Percentiles rank a stretch among this genome's conserved stretches.
These are phyloP conservation scores for Poeciliopsis paucimaculata DNA, from an alignment of 2,797 vertebrate genomes.

Conservation along the genomic window DNA sequence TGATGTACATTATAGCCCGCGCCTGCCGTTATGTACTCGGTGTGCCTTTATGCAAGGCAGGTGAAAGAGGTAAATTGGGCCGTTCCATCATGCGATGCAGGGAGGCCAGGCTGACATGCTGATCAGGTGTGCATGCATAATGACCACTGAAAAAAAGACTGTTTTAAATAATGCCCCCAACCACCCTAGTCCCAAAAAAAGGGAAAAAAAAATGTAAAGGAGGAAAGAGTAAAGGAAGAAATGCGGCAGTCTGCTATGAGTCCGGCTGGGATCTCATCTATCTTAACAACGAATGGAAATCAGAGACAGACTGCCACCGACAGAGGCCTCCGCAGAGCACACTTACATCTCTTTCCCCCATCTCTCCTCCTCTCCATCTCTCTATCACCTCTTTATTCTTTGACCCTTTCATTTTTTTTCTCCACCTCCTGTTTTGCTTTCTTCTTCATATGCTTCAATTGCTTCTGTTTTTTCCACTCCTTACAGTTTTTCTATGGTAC, in stretches of 20 bases:
- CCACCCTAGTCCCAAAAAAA: slow-evolving; percentile 66
- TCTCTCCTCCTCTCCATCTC: slow-evolving; percentile 34
- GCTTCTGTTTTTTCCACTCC: slow-evolving; percentile 31
- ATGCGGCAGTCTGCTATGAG: slow-evolving; percentile 93
- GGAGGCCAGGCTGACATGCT: slow-evolving; percentile 89
- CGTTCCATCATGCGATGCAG: slow-evolving; percentile 91
- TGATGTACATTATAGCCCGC: slow-evolving; percentile 47
- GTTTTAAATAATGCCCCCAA: slow-evolving; percentile 93
- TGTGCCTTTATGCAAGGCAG: slow-evolving; percentile 89
- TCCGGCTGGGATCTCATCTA: slow-evolving; percentile 94
- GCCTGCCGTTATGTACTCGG: slow-evolving; percentile 68
- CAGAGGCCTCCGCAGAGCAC: slow-evolving; percentile 77
- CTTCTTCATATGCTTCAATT: slow-evolving; percentile 11
- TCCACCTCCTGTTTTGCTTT: slow-evolving; percentile 17
- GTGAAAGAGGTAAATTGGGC: slow-evolving; percentile 94
- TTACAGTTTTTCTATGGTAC: background rate
- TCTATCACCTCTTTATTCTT: slow-evolving; percentile 56
- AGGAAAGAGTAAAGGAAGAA: slow-evolving; percentile 68
- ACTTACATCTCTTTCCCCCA: slow-evolving; percentile 74
- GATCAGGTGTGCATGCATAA: slow-evolving; percentile 98
- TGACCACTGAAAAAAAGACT: slow-evolving; percentile 95
- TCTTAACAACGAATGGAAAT: slow-evolving; percentile 96
- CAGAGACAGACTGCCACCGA: slow-evolving; percentile 86
- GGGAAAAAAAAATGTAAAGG: slow-evolving; percentile 42
- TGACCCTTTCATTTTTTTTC: slow-evolving; percentile 48